Percentiles rank a stretch among this genome's conserved stretches.
Conservation (phyloP, 2,113 vertebrate genomes). For the Xiphorhynchus elegans region DNA sequence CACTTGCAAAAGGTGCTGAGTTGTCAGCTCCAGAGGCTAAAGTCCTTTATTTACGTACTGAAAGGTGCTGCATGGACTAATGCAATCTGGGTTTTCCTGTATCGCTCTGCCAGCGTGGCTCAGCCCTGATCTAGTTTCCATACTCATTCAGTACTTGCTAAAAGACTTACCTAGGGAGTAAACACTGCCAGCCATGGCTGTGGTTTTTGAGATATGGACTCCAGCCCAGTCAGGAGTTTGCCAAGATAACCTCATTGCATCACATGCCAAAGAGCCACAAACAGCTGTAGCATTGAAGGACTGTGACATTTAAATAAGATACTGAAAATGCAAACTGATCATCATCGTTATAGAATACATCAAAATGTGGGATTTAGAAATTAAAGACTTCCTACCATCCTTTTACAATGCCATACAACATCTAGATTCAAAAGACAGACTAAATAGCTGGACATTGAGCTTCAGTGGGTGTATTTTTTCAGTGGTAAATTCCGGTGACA, state of each 20-base stretch:
- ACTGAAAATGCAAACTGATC: neutral
- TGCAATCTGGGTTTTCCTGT: neutral
- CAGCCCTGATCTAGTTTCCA: neutral
- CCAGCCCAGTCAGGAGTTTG: slow-evolving; percentile 14
- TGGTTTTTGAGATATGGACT: slow-evolving; percentile 31
- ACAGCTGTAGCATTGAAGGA: neutral
- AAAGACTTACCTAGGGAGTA: slow-evolving; percentile 18
- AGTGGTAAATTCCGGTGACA: neutral
- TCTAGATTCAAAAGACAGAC: neutral
- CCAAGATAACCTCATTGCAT: slow-evolving; percentile 34
- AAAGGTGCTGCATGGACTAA: neutral
- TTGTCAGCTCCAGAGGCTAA: neutral
- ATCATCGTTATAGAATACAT: neutral
- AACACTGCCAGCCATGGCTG: neutral
- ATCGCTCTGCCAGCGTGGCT: neutral
- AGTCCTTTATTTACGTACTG: slow-evolving; percentile 10
- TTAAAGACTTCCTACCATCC: neutral
- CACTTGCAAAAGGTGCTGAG: neutral
- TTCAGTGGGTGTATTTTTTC: neutral
- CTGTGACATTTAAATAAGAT: neutral
- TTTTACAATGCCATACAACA: neutral
- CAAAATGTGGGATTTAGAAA: neutral
- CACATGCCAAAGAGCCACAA: neutral
- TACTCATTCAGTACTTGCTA: neutral
- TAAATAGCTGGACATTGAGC: neutral